These are phyloP conservation scores for Oriolus oriolus DNA, from an alignment of 2,113 vertebrate species.

Conservation along the genomic window DNA sequence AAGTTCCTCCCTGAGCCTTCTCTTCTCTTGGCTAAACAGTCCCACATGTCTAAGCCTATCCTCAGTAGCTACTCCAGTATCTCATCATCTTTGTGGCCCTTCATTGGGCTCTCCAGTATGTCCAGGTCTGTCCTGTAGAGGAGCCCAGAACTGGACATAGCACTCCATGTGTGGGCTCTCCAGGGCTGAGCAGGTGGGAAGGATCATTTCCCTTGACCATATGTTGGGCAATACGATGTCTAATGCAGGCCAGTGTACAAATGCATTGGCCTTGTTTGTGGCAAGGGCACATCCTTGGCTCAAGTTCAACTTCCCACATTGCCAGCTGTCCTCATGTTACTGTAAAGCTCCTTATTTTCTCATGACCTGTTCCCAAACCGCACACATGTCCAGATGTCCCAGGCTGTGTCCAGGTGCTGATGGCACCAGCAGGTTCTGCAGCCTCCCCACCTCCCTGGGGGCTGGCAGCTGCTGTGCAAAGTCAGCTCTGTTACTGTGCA, in stretches of 20 bases:
- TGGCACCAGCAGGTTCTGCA: neutral
- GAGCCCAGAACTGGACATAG: neutral
- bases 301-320: neutral
- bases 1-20: rapidly evolving
- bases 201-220: neutral
- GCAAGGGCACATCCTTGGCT: neutral
- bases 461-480: neutral
- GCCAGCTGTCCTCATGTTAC: neutral
- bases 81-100: neutral
- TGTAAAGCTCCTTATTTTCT: neutral
- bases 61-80: neutral
- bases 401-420: neutral
- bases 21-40: neutral
- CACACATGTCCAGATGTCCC: neutral
- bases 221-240: neutral
- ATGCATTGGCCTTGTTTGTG: neutral
- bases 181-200: neutral
- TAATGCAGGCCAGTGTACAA: neutral
- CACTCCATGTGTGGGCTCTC: neutral
- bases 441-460: neutral
- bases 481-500: neutral
- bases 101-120: neutral
- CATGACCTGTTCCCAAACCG: neutral
- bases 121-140: neutral
- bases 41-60: neutral